A percentile compares a stretch with the other conserved stretches of the same genome.
Conservation (phyloP, 2,113 vertebrate genomes). For the Rhinolophus ferrumequinum region DNA sequence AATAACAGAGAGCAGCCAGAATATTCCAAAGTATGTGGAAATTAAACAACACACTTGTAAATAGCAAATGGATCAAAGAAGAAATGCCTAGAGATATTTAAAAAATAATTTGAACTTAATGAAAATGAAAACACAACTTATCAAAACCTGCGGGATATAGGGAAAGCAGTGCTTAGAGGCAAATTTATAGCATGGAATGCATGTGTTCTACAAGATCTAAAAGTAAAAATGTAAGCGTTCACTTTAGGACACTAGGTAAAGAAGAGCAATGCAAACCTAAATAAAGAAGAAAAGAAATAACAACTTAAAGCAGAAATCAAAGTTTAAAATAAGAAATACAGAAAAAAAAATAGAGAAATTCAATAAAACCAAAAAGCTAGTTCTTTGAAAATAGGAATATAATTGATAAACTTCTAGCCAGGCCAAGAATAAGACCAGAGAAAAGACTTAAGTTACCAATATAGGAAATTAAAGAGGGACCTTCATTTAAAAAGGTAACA, state of each 20-base stretch:
- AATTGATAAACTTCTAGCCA: not conserved
- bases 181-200: not conserved
- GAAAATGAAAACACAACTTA: not conserved
- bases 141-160: not conserved
- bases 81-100: not conserved
- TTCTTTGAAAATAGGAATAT: not conserved
- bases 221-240: not conserved
- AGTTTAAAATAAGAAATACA: not conserved
- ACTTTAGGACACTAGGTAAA: not conserved
- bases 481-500: not conserved
- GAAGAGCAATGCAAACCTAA: not conserved
- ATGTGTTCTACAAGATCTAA: not conserved
- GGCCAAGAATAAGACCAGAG: not conserved
- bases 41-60: not conserved
- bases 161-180: not conserved
- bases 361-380: not conserved
- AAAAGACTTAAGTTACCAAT: not conserved
- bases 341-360: not conserved
- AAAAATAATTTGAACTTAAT: not conserved
- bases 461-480: not conserved
- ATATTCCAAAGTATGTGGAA: not conserved
- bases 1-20: not conserved
- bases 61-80: not conserved
- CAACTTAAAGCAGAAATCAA: slow-evolving; percentile 19
- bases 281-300: not conserved